Evolutionary conservation across 2,797 vertebrate genomes (phyloP).

Genomic region (Mormyrops attenuatus): DNA sequence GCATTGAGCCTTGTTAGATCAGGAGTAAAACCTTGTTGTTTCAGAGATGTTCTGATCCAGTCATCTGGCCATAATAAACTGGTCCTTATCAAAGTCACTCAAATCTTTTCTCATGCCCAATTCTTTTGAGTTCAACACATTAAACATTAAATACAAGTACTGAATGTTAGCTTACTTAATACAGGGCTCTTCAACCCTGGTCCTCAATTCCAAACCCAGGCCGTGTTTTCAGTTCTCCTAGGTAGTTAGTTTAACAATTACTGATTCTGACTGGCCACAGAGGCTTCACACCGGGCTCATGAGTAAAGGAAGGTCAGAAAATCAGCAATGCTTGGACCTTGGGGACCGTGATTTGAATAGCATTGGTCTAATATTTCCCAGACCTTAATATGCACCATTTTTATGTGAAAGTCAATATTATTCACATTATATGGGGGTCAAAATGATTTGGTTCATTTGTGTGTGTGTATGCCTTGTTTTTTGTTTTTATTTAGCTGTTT

Average conservation of each 20-base stretch:
- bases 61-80: not conserved
- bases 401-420: not conserved
- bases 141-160: not conserved
- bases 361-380: not conserved
- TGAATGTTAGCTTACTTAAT: not conserved
- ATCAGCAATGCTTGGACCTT: not conserved
- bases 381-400: not conserved
- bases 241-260: not conserved
- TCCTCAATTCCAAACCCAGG: not conserved
- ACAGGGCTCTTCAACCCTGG: not conserved
- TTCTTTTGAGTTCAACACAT: not conserved
- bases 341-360: not conserved
- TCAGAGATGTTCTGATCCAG: not conserved
- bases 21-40: not conserved
- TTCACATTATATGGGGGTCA: not conserved
- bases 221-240: not conserved
- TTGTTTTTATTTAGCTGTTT: not conserved
- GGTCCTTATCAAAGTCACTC: not conserved
- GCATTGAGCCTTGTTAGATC: not conserved
- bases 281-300: not conserved
- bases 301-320: not conserved
- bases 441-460: not conserved
- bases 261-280: not conserved
- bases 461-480: not conserved
- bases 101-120: not conserved